phyloP scores from a whole-genome alignment of 1,140 invertebrate species.

The Neodiprion fabricii region DNA sequence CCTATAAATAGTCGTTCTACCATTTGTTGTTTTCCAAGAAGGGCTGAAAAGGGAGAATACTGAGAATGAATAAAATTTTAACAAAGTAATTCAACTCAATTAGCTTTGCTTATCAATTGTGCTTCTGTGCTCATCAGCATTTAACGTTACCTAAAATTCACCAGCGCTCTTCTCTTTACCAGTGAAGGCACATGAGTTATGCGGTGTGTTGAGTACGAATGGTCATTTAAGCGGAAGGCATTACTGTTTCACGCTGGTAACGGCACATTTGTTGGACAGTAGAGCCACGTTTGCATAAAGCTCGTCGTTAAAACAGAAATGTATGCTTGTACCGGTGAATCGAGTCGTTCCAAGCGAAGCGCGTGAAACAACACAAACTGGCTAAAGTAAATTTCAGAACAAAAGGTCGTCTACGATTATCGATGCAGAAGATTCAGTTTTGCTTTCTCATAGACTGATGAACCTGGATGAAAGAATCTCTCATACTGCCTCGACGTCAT shows the following conservation, averaged over 20 bases:
- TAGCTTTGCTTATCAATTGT: too few species aligned
- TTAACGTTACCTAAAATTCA: neutral
- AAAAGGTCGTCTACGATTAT: too few species aligned
- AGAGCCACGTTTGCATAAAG: slow-evolving; percentile 49
- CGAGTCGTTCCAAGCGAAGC: slow-evolving; percentile 10
- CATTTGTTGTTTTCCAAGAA: neutral
- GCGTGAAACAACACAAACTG: too few species aligned
- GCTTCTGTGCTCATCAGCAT: neutral
- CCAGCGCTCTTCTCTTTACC: neutral
- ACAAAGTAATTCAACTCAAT: too few species aligned
- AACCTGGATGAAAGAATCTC: too few species aligned
- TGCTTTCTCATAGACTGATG: too few species aligned
- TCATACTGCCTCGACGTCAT: slow-evolving; percentile 16
- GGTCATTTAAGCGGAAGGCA: slow-evolving; percentile 49
- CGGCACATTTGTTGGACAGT: slow-evolving; percentile 49
- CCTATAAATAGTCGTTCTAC: neutral
- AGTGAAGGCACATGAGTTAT: slow-evolving; percentile 40
- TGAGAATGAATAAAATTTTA: neutral
- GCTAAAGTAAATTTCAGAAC: too few species aligned
- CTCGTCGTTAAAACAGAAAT: slow-evolving; percentile 33
- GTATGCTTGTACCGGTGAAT: neutral
- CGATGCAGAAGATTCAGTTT: too few species aligned
- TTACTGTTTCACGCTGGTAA: slow-evolving; percentile 46
- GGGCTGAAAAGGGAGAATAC: neutral
- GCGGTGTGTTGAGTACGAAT: slow-evolving; percentile 39